A percentile compares a stretch with the other conserved stretches of the same genome.
Conservation (phyloP, 2,797 vertebrate species). For the Leptoclinus maculatus region DNA sequence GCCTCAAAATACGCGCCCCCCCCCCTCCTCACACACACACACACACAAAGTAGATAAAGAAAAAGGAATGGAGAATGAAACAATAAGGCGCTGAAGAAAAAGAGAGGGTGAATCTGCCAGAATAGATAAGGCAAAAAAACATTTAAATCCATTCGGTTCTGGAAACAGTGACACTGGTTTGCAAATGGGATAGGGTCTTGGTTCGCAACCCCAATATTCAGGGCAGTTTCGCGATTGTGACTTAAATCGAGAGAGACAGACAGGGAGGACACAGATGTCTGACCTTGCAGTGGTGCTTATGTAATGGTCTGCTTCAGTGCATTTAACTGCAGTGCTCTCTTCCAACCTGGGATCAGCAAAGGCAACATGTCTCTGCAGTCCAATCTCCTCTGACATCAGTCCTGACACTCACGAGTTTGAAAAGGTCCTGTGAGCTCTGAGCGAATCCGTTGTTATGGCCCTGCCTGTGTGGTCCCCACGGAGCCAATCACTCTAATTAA, state of each 20-base stretch:
- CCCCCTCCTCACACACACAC: constrained; percentile 3
- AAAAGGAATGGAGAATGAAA: constrained; percentile 35
- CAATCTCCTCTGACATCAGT: constrained; percentile 75
- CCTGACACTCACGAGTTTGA: constrained; percentile 71
- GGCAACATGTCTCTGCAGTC: constrained; percentile 77
- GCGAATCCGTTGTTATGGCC: constrained; percentile 75
- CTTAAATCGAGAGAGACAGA: constrained; percentile 73
- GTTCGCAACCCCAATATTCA: constrained; percentile 57
- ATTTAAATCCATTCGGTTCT: constrained; percentile 51
- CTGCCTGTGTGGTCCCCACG: constrained; percentile 74
- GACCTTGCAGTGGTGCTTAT: constrained; percentile 83
- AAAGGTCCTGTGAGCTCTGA: constrained; percentile 70
- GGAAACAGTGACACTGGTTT: constrained; percentile 41
- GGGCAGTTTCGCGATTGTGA: constrained; percentile 71
- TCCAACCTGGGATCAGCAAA: constrained; percentile 75
- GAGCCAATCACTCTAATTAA: constrained; percentile 86
- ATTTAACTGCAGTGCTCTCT: constrained; percentile 80
- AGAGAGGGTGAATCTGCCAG: constrained; percentile 37
- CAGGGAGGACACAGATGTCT: constrained; percentile 77
- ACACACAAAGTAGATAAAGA: constrained; percentile 36
- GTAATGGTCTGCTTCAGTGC: constrained; percentile 82
- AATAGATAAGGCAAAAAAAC: constrained; percentile 50
- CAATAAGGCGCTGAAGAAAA: constrained; percentile 14
- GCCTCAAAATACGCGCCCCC: constrained; percentile 34
- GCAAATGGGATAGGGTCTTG: constrained; percentile 38